A percentile compares a stretch with the other conserved stretches of the same genome.
Evolutionary conservation across 2,888 invertebrate species (phyloP).

Genomic region (Tubiluchus corallicola): DNA sequence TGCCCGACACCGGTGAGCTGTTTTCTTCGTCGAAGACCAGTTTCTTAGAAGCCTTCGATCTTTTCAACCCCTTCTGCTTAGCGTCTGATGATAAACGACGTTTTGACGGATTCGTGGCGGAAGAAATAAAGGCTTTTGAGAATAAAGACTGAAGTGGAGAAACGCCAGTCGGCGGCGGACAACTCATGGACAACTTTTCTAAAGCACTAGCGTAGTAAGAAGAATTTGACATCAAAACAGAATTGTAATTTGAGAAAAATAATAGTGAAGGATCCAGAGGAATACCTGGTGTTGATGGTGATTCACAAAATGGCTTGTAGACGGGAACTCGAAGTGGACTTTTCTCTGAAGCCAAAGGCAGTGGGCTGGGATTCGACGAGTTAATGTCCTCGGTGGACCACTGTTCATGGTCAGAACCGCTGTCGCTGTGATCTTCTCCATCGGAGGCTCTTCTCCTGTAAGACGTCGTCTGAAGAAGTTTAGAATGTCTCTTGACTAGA

Average conservation of each 20-base stretch:
- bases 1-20: slow-evolving; percentile 80
- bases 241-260: not conserved
- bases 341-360: not conserved
- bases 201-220: not conserved
- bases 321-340: not conserved
- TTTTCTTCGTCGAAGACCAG: slow-evolving; percentile 76
- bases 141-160: no score
- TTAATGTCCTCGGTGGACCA: no score
- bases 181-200: not conserved
- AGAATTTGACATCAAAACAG: no score
- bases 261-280: not conserved
- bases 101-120: not conserved
- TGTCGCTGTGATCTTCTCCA: not conserved
- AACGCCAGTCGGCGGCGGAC: not conserved
- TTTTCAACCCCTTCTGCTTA: not conserved
- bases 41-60: slow-evolving; percentile 37
- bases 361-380: not conserved
- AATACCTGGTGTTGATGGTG: not conserved
- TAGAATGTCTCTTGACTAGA: slow-evolving; percentile 27
- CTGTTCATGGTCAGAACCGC: not conserved
- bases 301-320: not conserved
- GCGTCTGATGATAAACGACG: not conserved
- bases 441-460: not conserved
- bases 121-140: not conserved
- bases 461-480: slow-evolving; percentile 17